Base-by-base conservation (phyloP, 2,888 invertebrate species). In the Drosophila yooni region DNA sequence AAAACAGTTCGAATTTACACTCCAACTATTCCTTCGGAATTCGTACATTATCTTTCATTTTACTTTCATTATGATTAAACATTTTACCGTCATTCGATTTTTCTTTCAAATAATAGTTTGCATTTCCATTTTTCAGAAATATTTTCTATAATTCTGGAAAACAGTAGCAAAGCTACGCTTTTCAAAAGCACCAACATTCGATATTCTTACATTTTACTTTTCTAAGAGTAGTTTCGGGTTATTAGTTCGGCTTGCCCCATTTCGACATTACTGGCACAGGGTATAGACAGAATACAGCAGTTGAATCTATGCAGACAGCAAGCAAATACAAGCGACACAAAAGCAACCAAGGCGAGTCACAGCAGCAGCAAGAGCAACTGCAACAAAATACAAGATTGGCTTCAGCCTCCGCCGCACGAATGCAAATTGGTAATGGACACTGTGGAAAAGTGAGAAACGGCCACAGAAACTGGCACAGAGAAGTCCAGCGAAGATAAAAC, bases 381-480 rank as follows among this genome's bases (percentile, higher is more conserved):
- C 40, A 40, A 40, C 40, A 40, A 10, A 2, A 2, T n/a, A 11
- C 5, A 40, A 40, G 40, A n/a, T n/a, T 21, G 3, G 33, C 33
- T 10, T 33, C 25, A 2, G 8, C 3, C 8, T 8, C 15, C 25
- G 34, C 11, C 57, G 40, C 38, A 48, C 50, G 74, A 86, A 84
- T 86, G 81, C 77, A 84, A 88, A 84, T 88, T 73, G 71, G 76
- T 72, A 76, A 52, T 62, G 70, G 43, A 54, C 57, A 64, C 59
- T 56, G 56, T 18, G 51, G 53, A 71, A 70, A 69, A 75, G 60
- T 40, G 50, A 71, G 65, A 60, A 68, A 68, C 58, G 31, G 31
- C 67, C 66, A 25, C 31, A 63, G 60, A 81, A 84, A 84, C 81
- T 86, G 83, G 86, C 75, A 74, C 88, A 82, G 36, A 58, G 57